Conservation (phyloP, 1,140 invertebrate species). For the Maniola jurtina region DNA sequence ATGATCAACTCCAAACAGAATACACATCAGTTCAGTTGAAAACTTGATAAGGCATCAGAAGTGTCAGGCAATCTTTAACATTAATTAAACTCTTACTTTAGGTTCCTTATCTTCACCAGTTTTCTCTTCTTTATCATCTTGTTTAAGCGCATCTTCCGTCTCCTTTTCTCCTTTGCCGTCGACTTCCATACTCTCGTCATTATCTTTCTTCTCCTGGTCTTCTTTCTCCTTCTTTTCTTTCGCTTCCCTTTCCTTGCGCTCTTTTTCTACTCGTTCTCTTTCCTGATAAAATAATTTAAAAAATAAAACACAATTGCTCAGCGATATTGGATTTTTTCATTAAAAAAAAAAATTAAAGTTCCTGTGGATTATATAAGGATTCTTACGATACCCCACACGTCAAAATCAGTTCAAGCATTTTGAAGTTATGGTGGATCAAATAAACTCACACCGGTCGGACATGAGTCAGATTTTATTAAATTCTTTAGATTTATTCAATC, state of each 20-base stretch:
- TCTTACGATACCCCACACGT: too few relatives aligned
- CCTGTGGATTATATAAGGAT: too few relatives aligned
- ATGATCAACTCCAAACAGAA: too few relatives aligned
- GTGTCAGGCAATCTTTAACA: too few relatives aligned
- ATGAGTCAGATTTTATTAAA: too few relatives aligned
- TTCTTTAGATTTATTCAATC: too few relatives aligned
- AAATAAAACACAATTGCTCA: not conserved
- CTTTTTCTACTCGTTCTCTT: conserved; percentile 49
- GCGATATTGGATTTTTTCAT: not conserved
- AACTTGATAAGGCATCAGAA: too few relatives aligned
- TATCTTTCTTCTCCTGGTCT: conserved; percentile 47
- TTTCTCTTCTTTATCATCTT: conserved; percentile 31
- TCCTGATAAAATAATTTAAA: conserved; percentile 38
- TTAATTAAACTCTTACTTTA: conserved; percentile 26
- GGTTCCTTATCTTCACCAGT: conserved; percentile 29
- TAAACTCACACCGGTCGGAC: too few relatives aligned
- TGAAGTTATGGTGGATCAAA: too few relatives aligned
- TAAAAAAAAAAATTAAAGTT: not conserved
- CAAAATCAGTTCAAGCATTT: too few relatives aligned
- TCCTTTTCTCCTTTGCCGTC: conserved; percentile 26
- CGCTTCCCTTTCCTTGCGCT: conserved; percentile 6
- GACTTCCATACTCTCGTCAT: conserved; percentile 32
- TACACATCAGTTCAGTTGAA: too few relatives aligned
- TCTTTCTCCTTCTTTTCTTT: conserved; percentile 61
- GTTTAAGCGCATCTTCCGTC: not conserved